Conservation (phyloP, 2,888 invertebrate species). For the Volucella zonaria region DNA sequence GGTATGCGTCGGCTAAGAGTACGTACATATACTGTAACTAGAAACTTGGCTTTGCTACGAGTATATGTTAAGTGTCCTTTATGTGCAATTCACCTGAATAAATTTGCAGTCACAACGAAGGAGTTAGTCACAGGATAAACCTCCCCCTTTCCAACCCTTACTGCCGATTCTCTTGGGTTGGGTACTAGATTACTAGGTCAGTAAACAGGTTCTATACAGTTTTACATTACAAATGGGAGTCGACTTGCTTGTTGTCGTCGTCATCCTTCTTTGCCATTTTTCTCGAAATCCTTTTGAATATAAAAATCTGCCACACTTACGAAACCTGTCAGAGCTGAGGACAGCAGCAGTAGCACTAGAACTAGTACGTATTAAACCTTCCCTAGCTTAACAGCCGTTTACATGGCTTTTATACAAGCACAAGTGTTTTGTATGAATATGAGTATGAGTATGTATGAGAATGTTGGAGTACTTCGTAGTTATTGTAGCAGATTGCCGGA, state of each 20-base stretch:
- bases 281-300: slow-evolving; percentile 13
- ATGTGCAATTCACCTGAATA: slow-evolving; percentile 63
- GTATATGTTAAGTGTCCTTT: slow-evolving; percentile 17
- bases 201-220: slow-evolving; percentile 31
- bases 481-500: slow-evolving; percentile 37
- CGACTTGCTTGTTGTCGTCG: slow-evolving; percentile 13
- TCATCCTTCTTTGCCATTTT: not conserved
- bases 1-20: slow-evolving; percentile 8
- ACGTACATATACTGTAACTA: not conserved
- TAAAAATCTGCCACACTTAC: slow-evolving; percentile 24
- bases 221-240: slow-evolving; percentile 30
- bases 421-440: slow-evolving; percentile 15
- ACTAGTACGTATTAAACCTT: not conserved
- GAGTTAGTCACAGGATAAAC: slow-evolving; percentile 30
- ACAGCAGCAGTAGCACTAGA: not conserved
- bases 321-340: slow-evolving; percentile 7
- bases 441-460: too few relatives aligned
- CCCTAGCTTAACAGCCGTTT: not conserved
- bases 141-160: not conserved
- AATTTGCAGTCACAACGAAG: slow-evolving; percentile 45
- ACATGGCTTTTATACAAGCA: slow-evolving; percentile 36
- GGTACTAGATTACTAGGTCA: slow-evolving; percentile 55
- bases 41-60: slow-evolving; percentile 10
- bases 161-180: not conserved
- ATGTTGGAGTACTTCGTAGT: too few relatives aligned